phyloP scores from a whole-genome alignment of 2,888 invertebrate genomes.

The Eudasyphora cyanicolor region DNA sequence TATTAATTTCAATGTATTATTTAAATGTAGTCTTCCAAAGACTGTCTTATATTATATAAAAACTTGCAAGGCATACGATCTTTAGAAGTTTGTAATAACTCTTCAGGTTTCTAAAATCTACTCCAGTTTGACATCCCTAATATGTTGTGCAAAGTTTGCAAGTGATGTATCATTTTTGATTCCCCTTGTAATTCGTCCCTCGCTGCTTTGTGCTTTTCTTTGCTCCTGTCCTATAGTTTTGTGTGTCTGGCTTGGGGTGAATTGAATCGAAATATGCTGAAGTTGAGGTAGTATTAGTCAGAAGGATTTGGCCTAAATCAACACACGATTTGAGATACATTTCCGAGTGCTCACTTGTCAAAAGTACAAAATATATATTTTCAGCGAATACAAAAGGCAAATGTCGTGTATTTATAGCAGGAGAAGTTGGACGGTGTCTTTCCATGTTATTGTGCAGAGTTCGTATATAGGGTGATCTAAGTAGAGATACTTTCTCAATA shows the following conservation, averaged over 20 bases:
- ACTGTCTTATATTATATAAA: no score
- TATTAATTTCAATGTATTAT: no score
- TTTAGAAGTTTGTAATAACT: no score
- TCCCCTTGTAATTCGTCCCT: background rate
- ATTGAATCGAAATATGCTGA: no score
- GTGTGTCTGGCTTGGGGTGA: background rate
- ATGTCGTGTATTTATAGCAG: background rate
- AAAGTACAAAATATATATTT: constrained; percentile 35
- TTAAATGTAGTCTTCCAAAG: no score
- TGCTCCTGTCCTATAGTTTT: constrained; percentile 10
- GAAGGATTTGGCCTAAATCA: constrained; percentile 56
- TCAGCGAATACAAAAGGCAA: background rate
- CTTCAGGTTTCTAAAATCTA: no score
- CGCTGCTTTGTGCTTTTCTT: background rate
- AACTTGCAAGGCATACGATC: no score
- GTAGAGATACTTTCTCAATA: no score
- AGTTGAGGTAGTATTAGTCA: constrained; percentile 38
- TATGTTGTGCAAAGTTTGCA: background rate
- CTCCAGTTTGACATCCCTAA: background rate
- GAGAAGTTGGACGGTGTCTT: background rate
- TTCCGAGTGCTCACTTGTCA: constrained; percentile 47
- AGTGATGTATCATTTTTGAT: background rate
- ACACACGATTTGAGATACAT: constrained; percentile 55
- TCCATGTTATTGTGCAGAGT: no score
- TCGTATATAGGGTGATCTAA: no score